Evolutionary conservation across 2,888 invertebrate genomes (phyloP).

Genomic region (Uropetala carovei): DNA sequence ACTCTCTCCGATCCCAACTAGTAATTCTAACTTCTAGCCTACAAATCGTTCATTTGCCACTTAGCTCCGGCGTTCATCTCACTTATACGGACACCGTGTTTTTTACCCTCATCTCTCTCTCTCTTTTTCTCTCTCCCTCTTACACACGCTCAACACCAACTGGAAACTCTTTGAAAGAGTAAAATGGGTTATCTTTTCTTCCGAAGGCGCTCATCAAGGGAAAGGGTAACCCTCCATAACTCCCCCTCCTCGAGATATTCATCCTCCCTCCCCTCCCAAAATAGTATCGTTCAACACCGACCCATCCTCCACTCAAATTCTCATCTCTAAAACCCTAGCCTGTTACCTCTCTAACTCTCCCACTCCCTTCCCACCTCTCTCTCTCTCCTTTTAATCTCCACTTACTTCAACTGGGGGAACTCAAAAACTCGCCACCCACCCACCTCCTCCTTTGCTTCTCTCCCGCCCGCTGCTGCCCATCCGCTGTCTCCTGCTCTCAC

Average conservation of each 20-base stretch:
- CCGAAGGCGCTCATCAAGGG: conserved; percentile 19
- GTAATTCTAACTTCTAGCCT: background rate
- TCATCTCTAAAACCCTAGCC: no score
- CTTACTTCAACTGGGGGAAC: background rate
- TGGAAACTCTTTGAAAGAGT: conserved; percentile 7
- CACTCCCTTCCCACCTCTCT: background rate
- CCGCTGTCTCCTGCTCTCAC: conserved; percentile 1
- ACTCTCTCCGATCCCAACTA: background rate
- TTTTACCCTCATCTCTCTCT: no score
- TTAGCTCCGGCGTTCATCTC: background rate
- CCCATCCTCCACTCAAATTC: background rate
- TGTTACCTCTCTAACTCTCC: background rate
- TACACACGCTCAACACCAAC: background rate
- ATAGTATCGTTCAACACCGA: conserved; percentile 19
- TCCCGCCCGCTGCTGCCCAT: background rate
- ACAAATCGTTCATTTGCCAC: conserved; percentile 10
- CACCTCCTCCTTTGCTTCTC: no score
- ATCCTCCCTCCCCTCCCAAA: background rate
- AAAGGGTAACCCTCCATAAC: background rate
- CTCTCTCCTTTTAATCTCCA: conserved; percentile 17
- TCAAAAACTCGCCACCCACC: no score
- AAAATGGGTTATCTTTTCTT: conserved; percentile 24
- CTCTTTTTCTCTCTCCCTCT: background rate
- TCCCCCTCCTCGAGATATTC: background rate
- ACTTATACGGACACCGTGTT: no score